phyloP scores from a whole-genome alignment of 53 echinoderm and acorn worm species.

The Echinometra lucunter region DNA sequence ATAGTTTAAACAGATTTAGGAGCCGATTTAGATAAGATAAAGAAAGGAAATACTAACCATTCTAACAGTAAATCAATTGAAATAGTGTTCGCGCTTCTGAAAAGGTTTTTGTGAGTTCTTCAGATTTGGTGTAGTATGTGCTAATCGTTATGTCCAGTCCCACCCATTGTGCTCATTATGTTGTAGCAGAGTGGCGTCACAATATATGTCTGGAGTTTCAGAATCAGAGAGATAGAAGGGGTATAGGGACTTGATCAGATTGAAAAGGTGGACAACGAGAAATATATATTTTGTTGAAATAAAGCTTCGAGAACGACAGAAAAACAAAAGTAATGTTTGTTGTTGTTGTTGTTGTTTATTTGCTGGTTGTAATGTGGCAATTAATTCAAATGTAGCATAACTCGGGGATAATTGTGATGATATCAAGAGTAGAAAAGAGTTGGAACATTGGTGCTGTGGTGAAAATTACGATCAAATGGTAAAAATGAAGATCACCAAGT shows the following conservation, averaged over 20 bases:
- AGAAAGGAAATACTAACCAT: constrained; percentile 16
- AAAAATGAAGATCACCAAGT: neutral
- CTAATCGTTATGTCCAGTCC: neutral
- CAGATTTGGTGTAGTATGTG: neutral
- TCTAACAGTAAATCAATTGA: neutral
- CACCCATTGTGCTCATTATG: neutral
- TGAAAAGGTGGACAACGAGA: too few species aligned
- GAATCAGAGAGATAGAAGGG: too few species aligned
- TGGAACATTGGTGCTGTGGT: too few species aligned
- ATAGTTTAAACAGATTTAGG: constrained; percentile 17
- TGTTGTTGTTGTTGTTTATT: too few species aligned
- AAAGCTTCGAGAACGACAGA: too few species aligned
- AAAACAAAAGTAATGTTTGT: too few species aligned
- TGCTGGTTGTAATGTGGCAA: too few species aligned
- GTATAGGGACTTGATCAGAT: too few species aligned
- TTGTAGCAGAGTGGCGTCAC: neutral
- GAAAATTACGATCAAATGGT: neutral
- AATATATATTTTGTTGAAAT: too few species aligned
- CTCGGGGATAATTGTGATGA: too few species aligned
- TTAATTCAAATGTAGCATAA: too few species aligned
- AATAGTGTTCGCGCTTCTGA: neutral
- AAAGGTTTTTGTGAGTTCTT: neutral
- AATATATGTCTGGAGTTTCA: neutral
- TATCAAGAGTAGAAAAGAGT: too few species aligned
- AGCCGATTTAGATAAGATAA: constrained; percentile 41